A percentile compares a stretch with the other conserved stretches of the same genome.
Conservation (phyloP, 2,113 vertebrate genomes). For the Phycodurus eques region DNA sequence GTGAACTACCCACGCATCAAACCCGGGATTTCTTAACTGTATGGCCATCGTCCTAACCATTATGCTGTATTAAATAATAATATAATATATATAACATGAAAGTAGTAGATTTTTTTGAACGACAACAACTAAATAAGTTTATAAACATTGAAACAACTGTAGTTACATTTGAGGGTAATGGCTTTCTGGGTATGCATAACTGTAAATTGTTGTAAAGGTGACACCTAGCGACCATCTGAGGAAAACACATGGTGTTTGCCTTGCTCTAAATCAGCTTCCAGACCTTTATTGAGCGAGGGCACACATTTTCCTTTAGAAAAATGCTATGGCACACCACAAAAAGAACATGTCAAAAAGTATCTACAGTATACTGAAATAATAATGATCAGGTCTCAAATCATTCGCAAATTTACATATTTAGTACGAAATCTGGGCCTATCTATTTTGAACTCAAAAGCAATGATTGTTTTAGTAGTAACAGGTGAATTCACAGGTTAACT, state of each 20-base stretch:
- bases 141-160: neutral
- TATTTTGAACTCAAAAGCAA: neutral
- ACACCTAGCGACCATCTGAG: slow-evolving; percentile 51
- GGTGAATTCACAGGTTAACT: neutral
- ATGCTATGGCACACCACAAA: neutral
- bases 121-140: neutral
- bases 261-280: neutral
- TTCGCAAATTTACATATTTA: too few species aligned
- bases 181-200: neutral
- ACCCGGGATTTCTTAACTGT: neutral
- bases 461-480: neutral
- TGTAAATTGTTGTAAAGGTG: slow-evolving; percentile 17
- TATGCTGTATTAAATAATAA: neutral
- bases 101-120: too few species aligned
- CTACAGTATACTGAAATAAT: too few species aligned
- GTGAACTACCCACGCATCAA: neutral
- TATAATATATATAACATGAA: too few species aligned
- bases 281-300: neutral
- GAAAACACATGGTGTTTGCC: slow-evolving; percentile 14
- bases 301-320: neutral
- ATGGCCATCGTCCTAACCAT: neutral
- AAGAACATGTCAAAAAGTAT: too few species aligned
- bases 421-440: too few species aligned
- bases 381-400: too few species aligned
- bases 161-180: neutral